phyloP scores from a whole-genome alignment of 2,113 vertebrate genomes.

The Entelurus aequoreus region DNA sequence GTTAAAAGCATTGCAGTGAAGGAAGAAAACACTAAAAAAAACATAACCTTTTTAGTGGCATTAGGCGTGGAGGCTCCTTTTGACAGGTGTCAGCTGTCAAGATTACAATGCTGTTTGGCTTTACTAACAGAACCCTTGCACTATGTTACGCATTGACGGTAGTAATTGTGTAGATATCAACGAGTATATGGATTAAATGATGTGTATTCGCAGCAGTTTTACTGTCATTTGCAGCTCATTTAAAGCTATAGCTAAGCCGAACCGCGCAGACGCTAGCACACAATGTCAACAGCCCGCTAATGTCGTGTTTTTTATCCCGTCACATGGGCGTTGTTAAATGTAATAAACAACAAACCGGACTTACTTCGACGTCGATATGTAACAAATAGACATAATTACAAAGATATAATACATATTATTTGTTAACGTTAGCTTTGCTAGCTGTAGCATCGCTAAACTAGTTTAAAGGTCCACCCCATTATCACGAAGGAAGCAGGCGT shows the following conservation, averaged over 20 bases:
- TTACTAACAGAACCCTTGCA: neutral
- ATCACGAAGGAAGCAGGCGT: neutral
- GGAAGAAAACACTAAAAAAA: neutral
- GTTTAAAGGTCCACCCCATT: neutral
- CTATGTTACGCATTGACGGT: neutral
- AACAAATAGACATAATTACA: too few species aligned
- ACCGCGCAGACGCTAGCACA: conserved; percentile 5
- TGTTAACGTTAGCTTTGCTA: neutral
- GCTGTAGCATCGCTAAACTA: neutral
- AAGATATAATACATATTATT: too few species aligned
- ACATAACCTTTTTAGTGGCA: neutral
- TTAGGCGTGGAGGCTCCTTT: neutral
- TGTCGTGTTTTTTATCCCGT: neutral
- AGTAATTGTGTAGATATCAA: conserved; percentile 1
- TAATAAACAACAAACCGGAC: neutral
- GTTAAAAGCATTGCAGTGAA: neutral
- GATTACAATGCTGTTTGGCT: conserved; percentile 8
- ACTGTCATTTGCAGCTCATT: conserved; percentile 2
- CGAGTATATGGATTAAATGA: neutral
- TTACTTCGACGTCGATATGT: too few species aligned
- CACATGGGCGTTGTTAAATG: neutral
- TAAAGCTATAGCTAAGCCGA: conserved; percentile 2
- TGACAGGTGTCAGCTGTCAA: conserved; percentile 11
- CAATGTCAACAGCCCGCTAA: neutral
- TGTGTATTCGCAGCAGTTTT: neutral